Evolutionary conservation across 2,797 vertebrate species (phyloP).

Genomic region (Peromyscus aztecus): DNA sequence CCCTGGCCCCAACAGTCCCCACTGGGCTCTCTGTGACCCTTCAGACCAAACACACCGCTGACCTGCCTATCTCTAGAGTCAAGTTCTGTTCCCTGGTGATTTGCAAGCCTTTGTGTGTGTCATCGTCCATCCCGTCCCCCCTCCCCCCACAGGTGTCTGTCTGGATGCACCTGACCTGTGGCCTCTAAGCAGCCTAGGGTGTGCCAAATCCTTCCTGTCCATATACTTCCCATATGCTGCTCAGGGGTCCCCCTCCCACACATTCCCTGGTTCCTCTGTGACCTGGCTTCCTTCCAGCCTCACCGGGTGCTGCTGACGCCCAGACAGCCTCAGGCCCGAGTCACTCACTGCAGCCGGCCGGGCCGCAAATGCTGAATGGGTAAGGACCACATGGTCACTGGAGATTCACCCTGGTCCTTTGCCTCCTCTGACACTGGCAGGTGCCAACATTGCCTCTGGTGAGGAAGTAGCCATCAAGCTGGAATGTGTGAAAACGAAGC

Average conservation of each 20-base stretch:
- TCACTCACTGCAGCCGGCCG: too few relatives aligned
- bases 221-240: rapidly evolving
- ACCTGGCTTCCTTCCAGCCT: not conserved
- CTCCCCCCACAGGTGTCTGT: not conserved
- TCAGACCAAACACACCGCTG: not conserved
- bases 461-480: conserved; percentile 99
- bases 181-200: rapidly evolving
- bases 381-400: not conserved
- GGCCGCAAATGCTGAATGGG: not conserved
- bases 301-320: not conserved
- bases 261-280: not conserved
- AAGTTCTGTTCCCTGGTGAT: not conserved
- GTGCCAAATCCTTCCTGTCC: not conserved
- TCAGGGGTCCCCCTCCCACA: not conserved
- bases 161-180: not conserved
- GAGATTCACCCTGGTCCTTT: not conserved
- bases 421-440: conserved; percentile 83
- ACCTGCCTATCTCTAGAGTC: not conserved
- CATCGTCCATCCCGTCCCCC: not conserved
- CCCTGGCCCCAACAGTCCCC: too few relatives aligned
- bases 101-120: not conserved
- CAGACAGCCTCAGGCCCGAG: not conserved
- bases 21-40: not conserved
- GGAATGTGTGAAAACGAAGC: conserved; percentile 99
- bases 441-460: conserved; percentile 97